Conservation (phyloP, 2,888 invertebrate genomes). For the Limnephilus lunatus region DNA sequence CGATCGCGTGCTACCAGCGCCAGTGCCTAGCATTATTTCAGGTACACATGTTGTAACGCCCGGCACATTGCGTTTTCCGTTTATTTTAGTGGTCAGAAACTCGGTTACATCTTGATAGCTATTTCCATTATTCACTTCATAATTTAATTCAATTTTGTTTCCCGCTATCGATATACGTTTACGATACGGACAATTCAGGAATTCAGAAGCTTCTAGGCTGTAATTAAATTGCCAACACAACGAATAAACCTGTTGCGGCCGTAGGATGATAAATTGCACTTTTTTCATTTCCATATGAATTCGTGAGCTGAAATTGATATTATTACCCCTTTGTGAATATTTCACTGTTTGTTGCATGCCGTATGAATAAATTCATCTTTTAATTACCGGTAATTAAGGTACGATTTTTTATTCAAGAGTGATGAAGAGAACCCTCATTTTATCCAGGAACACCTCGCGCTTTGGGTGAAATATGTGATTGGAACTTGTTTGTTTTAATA, state of each 20-base stretch:
- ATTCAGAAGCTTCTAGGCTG: slow-evolving; percentile 46
- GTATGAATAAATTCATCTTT: slow-evolving; percentile 18
- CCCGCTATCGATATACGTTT: slow-evolving; percentile 45
- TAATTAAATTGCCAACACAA: slow-evolving; percentile 46
- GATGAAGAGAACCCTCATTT: background rate
- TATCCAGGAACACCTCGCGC: background rate
- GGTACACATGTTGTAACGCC: slow-evolving; percentile 22
- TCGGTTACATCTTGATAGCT: slow-evolving; percentile 43
- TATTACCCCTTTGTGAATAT: slow-evolving; percentile 25
- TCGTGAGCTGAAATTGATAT: slow-evolving; percentile 39
- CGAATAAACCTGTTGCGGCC: slow-evolving; percentile 30
- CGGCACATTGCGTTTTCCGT: slow-evolving; percentile 37
- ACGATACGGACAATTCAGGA: slow-evolving; percentile 43
- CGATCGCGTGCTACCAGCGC: slow-evolving; percentile 36
- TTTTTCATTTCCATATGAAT: slow-evolving; percentile 24
- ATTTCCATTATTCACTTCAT: slow-evolving; percentile 53
- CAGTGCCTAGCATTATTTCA: slow-evolving; percentile 25
- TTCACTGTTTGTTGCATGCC: slow-evolving; percentile 16
- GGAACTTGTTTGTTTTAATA: background rate
- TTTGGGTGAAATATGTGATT: background rate
- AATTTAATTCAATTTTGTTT: slow-evolving; percentile 57
- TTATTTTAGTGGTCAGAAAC: slow-evolving; percentile 8
- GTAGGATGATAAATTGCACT: slow-evolving; percentile 46
- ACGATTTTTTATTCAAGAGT: background rate
- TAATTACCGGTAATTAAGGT: slow-evolving; percentile 28